A percentile compares a stretch with the other conserved stretches of the same genome.
Evolutionary conservation across 2,888 invertebrate genomes (phyloP).

Genomic region (Smittia aterrima): DNA sequence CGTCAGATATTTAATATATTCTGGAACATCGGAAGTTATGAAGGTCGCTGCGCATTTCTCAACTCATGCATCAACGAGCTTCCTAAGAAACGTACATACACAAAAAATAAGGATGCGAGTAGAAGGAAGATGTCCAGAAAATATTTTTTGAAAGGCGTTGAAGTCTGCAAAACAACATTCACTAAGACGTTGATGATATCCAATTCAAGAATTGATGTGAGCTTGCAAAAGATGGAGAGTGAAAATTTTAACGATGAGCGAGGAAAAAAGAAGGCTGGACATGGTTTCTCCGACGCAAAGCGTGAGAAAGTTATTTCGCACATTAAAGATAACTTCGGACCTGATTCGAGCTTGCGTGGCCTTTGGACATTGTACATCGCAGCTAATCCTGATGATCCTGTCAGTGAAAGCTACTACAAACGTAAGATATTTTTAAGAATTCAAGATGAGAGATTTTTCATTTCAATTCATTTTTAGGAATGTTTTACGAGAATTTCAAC

Average conservation of each 20-base stretch:
- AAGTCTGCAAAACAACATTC: slow-evolving; percentile 38
- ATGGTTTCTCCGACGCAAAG: slow-evolving; percentile 27
- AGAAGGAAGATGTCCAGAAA: slow-evolving; percentile 25
- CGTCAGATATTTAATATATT: slow-evolving; percentile 34
- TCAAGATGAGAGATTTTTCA: not conserved
- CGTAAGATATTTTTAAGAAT: not conserved
- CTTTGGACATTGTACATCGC: slow-evolving; percentile 11
- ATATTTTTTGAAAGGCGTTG: slow-evolving; percentile 34
- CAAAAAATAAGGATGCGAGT: slow-evolving; percentile 24
- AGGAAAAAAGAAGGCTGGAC: slow-evolving; percentile 9
- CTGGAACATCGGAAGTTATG: slow-evolving; percentile 33
- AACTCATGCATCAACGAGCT: slow-evolving; percentile 31
- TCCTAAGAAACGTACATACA: slow-evolving; percentile 31
- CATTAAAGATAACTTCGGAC: slow-evolving; percentile 20
- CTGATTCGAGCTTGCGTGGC: slow-evolving; percentile 28
- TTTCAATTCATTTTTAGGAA: slow-evolving; percentile 9
- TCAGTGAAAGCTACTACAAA: slow-evolving; percentile 33
- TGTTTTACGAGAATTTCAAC: slow-evolving; percentile 37
- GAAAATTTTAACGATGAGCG: slow-evolving; percentile 33
- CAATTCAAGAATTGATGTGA: slow-evolving; percentile 12
- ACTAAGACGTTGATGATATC: slow-evolving; percentile 21
- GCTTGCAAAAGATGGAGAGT: slow-evolving; percentile 25
- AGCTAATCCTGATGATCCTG: not conserved
- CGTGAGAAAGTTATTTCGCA: slow-evolving; percentile 21
- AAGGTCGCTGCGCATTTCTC: slow-evolving; percentile 32